These are phyloP conservation scores for Distichodus sexfasciatus DNA, from an alignment of 2,797 vertebrate species.

Conservation along the genomic window DNA sequence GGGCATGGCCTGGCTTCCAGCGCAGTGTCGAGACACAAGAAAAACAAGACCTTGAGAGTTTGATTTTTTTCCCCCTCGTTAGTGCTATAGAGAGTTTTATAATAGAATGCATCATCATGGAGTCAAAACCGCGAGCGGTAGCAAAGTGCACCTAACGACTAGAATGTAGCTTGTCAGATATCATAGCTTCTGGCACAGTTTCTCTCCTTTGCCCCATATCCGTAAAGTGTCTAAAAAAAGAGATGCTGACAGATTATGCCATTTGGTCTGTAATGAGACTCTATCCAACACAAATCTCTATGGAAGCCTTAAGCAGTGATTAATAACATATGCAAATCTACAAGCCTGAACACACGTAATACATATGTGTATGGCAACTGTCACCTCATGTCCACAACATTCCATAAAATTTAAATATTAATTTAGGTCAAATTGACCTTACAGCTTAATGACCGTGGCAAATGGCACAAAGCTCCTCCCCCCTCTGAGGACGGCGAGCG, in stretches of 20 bases:
- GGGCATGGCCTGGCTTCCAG: slow-evolving; percentile 41
- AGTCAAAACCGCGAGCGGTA: not conserved
- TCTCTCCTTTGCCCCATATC: slow-evolving; percentile 8
- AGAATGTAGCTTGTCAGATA: slow-evolving; percentile 34
- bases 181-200: slow-evolving; percentile 18
- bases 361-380: slow-evolving; percentile 36
- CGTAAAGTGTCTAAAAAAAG: not conserved
- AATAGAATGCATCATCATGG: not conserved
- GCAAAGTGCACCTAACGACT: slow-evolving; percentile 32
- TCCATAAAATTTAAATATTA: slow-evolving; percentile 51
- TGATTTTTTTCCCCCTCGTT: slow-evolving; percentile 39
- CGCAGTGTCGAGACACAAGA: slow-evolving; percentile 32
- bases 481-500: slow-evolving; percentile 23
- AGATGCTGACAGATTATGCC: not conserved
- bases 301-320: slow-evolving; percentile 11
- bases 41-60: slow-evolving; percentile 47
- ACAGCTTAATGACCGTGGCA: slow-evolving; percentile 46
- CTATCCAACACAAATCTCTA: not conserved
- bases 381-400: slow-evolving; percentile 29
- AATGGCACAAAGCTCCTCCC: slow-evolving; percentile 43
- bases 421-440: slow-evolving; percentile 58
- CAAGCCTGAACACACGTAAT: slow-evolving; percentile 22
- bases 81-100: slow-evolving; percentile 27
- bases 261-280: not conserved
- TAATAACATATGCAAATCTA: slow-evolving; percentile 23